Base-by-base conservation (phyloP, 2,113 vertebrate genomes). In the Microtus ochrogaster region DNA sequence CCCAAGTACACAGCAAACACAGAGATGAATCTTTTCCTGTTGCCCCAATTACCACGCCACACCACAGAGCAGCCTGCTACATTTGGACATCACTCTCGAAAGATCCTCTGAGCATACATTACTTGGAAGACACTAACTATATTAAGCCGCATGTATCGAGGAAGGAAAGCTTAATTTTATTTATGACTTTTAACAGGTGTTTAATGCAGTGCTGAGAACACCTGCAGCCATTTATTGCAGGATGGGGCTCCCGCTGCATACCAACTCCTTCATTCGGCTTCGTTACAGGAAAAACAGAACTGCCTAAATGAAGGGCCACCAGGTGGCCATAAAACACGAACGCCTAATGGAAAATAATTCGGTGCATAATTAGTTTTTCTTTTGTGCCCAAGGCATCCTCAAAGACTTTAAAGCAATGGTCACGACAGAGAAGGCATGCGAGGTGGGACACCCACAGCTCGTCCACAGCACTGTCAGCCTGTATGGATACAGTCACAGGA, bases 331-430 rank as follows among this genome's bases (percentile, higher is more conserved):
- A 90, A 90, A 95, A 94, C 2, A 2, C 24, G 22, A 96, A 89
- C 44, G 17, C 4, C 66, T 78, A 24, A 66, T 61, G 91, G 65
- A 76, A 95, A 96, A 97, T 93, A 63, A 94, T 76, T 36, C 72
- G 61, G 61, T n/a, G 66, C 91, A 41, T 47, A 44, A 91, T 58
- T 65, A 70, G 58, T 65, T 89, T 73, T 96, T 55, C 39, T 65
- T 78, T 30, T 82, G 41, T 30, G 83, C 93, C 93, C 96, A 74
- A 97, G 92, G 92, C 55, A 92, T 7, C 58, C 89, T n/a, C 47
- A 81, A 89, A 88, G 70, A 74, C 82, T 94, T 92, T 65, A 68
- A 83, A 85, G 77, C 33, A 22, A 70, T 16, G 24, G 72, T 66
- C 44, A 68, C 3, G 30, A 33, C 2, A 39, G 47, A 39, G n/a